phyloP scores from a whole-genome alignment of 2,797 vertebrate species.

The Diceros bicornis region DNA sequence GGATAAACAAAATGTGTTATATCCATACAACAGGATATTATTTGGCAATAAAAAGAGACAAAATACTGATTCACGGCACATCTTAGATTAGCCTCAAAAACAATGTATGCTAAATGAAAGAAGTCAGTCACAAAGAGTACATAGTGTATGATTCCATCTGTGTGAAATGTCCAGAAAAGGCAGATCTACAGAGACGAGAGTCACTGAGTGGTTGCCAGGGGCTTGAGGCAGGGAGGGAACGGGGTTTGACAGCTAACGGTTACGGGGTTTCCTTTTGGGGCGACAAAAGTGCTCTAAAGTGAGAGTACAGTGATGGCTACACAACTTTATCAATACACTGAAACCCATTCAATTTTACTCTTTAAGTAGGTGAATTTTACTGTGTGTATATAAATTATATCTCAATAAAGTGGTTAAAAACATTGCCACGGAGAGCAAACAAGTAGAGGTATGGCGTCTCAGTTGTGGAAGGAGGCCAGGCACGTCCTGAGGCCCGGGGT shows the following conservation, averaged over 20 bases:
- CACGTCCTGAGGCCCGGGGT: rapidly evolving
- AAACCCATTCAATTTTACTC: neutral
- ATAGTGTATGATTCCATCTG: rapidly evolving
- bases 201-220: too few relatives aligned
- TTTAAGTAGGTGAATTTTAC: neutral
- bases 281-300: neutral
- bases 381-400: neutral
- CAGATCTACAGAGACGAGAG: neutral
- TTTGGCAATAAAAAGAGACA: neutral
- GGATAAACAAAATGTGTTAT: neutral
- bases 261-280: neutral
- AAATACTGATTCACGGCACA: rapidly evolving
- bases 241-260: neutral
- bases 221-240: neutral
- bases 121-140: neutral
- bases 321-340: neutral
- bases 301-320: neutral
- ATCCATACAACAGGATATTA: too few relatives aligned
- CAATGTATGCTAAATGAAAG: rapidly evolving
- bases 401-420: neutral
- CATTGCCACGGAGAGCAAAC: neutral
- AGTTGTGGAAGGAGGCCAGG: neutral
- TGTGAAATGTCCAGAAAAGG: neutral
- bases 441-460: neutral
- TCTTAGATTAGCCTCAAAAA: neutral